phyloP scores from a whole-genome alignment of 2,797 vertebrate species.

The Micrastur ruficollis region DNA sequence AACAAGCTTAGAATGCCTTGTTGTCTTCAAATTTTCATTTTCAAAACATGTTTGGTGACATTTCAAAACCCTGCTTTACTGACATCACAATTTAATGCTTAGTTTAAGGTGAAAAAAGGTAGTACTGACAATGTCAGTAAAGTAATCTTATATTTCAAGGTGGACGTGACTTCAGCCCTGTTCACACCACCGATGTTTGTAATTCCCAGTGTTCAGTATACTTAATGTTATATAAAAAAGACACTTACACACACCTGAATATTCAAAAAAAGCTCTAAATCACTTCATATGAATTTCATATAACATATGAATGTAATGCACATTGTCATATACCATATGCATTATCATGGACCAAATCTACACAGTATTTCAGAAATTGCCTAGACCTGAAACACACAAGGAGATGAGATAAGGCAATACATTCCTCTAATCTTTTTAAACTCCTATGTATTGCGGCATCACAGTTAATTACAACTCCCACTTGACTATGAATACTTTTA shows the following conservation, averaged over 20 bases:
- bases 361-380: neutral
- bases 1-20: neutral
- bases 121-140: neutral
- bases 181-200: neutral
- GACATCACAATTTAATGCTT: neutral
- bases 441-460: neutral
- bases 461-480: neutral
- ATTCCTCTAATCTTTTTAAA: neutral
- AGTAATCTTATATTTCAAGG: neutral
- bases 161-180: neutral
- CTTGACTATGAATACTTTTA: neutral
- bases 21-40: neutral
- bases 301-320: neutral
- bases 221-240: neutral
- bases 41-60: neutral
- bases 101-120: neutral
- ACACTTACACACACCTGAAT: neutral
- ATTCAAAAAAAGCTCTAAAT: neutral
- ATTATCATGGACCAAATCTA: neutral
- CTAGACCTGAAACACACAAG: neutral
- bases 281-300: neutral
- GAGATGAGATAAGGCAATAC: neutral
- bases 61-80: neutral
- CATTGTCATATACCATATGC: neutral
- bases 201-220: neutral